Evolutionary conservation across 2,888 invertebrate species (phyloP).

Genomic region (Agrotis clavis): DNA sequence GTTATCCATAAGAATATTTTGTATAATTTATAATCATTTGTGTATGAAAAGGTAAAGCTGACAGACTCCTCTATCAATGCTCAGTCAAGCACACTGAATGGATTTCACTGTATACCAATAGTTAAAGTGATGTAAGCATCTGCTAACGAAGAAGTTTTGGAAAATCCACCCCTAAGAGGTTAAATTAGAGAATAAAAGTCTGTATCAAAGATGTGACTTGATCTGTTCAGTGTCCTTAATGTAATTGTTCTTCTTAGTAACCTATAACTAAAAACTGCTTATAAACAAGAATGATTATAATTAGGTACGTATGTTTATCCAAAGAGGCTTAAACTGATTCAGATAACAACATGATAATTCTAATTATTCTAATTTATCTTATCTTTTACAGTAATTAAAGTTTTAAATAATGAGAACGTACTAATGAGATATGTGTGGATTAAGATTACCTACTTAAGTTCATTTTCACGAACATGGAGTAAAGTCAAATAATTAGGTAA

Average conservation of each 20-base stretch:
- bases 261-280: neutral
- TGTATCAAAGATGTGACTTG: too few relatives aligned
- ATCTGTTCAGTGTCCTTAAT: too few relatives aligned
- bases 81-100: too few relatives aligned
- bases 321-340: neutral
- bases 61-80: too few relatives aligned
- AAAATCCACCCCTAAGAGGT: too few relatives aligned
- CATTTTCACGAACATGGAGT: neutral
- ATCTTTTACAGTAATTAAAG: conserved; percentile 3
- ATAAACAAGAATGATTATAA: neutral
- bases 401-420: conserved; percentile 10
- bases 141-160: too few relatives aligned
- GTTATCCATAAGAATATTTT: too few relatives aligned
- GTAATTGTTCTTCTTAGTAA: neutral
- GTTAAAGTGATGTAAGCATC: too few relatives aligned
- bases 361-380: neutral
- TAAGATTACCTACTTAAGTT: conserved; percentile 6
- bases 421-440: conserved; percentile 32
- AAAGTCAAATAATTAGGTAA: neutral
- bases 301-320: neutral
- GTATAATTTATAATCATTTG: too few relatives aligned
- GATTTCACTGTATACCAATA: too few relatives aligned
- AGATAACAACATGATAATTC: neutral
- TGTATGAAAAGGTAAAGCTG: too few relatives aligned
- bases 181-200: too few relatives aligned